Base-by-base conservation (phyloP, 2,888 invertebrate genomes). In the Dromius quadrimaculatus region DNA sequence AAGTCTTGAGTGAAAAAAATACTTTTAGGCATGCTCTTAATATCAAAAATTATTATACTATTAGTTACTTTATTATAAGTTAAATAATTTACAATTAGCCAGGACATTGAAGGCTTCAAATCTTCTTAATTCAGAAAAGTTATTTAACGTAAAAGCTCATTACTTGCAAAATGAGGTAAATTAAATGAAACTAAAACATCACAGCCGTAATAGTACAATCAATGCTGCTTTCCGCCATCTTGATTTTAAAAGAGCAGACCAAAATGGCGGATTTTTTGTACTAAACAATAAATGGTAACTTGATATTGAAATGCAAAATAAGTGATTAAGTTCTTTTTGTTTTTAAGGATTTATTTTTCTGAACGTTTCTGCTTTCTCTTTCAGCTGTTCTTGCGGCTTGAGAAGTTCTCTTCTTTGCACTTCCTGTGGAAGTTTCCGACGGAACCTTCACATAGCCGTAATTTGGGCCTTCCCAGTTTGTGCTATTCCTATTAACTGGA, bases 301-400 rank as follows among this genome's bases (percentile, higher is more conserved):
- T 19, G 9, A 62, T 34, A 54, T 47, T 47, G 11, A 66, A 65
- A 65, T 66, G 66, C 66, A 66, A 66, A 66, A 54, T 54, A 66
- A 66, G 57, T 66, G 66, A 66, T 50, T 64, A 64, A 64, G 64
- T 47, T 47, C 15, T 23, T 59, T 68, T 68, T 13, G 68, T 32
- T 59, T 59, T 68, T 22, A 41, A 41, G 11, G 62, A 62, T 15
- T 41, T 62, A 13, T 38, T 62, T 41, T 62, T 62, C 15, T 41
- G 62, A n/a, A 41, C 62, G 23, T 36, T 36, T 38, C 38, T 61
- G 61, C 38, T 50, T 65, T 50, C 41, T 66, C 57, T 66, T 36
- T 66, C 57, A 54, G 57, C 54, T 66, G 66, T 38, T 54, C 66
- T 66, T 20, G 54, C 34, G n/a, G 36, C 36, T 4, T 59, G 34